A percentile compares a stretch with the other conserved stretches of the same genome.
Evolutionary conservation across 2,888 invertebrate genomes (phyloP).

Genomic region (Melolontha melolontha): DNA sequence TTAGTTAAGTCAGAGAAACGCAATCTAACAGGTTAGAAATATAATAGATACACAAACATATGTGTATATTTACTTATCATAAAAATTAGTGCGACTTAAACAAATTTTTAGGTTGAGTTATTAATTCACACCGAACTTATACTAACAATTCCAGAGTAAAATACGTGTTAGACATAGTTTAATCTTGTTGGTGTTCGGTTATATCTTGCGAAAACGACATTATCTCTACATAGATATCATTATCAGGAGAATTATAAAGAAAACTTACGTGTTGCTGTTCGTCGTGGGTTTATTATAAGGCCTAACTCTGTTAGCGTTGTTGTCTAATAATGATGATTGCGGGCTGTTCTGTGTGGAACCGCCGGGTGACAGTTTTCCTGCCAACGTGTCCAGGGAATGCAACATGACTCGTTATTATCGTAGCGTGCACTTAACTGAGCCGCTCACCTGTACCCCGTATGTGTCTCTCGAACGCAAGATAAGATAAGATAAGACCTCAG

Average conservation of each 20-base stretch:
- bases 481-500: slow-evolving; percentile 39
- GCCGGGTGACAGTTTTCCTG: slow-evolving; percentile 90
- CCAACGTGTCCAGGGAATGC: slow-evolving; percentile 88
- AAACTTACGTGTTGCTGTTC: slow-evolving; percentile 64
- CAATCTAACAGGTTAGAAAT: too few relatives aligned
- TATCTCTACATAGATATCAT: not conserved
- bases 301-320: slow-evolving; percentile 77
- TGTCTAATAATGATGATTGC: slow-evolving; percentile 69
- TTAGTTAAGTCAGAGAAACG: too few relatives aligned
- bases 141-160: too few relatives aligned
- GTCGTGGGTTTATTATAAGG: slow-evolving; percentile 68
- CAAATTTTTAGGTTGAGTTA: too few relatives aligned
- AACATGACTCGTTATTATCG: slow-evolving; percentile 71
- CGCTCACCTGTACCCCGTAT: slow-evolving; percentile 41
- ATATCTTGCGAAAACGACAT: too few relatives aligned
- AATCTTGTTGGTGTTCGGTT: too few relatives aligned
- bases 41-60: too few relatives aligned
- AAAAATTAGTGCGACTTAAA: too few relatives aligned
- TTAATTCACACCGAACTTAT: too few relatives aligned
- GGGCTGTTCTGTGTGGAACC: slow-evolving; percentile 65
- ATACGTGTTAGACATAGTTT: too few relatives aligned
- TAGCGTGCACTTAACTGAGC: slow-evolving; percentile 37
- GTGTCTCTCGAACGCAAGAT: slow-evolving; percentile 5
- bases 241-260: not conserved
- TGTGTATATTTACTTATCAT: too few relatives aligned